These are phyloP conservation scores for Cepaea hortensis DNA, from an alignment of 2,888 invertebrate species.

Conservation along the genomic window DNA sequence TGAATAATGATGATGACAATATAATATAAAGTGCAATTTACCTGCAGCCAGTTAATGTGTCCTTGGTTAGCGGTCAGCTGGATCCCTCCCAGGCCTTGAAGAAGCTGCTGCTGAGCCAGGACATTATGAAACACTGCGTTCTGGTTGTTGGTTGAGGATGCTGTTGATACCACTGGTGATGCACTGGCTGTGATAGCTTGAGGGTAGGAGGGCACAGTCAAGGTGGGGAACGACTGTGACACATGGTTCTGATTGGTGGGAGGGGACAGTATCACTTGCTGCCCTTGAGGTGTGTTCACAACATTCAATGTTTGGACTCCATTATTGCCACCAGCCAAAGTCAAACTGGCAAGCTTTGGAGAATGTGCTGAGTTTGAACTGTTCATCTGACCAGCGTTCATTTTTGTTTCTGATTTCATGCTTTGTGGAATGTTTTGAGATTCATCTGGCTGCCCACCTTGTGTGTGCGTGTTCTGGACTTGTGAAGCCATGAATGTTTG, in stretches of 20 bases:
- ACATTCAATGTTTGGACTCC: slow-evolving; percentile 53
- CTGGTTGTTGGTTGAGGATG: slow-evolving; percentile 53
- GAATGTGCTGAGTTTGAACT: not conserved
- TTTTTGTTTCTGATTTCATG: not conserved
- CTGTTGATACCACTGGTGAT: slow-evolving; percentile 60
- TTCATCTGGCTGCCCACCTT: slow-evolving; percentile 13
- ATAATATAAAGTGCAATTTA: slow-evolving; percentile 7
- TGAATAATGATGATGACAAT: too few species aligned
- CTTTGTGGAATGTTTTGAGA: slow-evolving; percentile 4
- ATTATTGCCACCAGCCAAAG: slow-evolving; percentile 36
- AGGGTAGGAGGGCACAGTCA: slow-evolving; percentile 59
- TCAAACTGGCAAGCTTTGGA: slow-evolving; percentile 20
- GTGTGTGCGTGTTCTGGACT: not conserved
- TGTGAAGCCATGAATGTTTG: slow-evolving; percentile 46
- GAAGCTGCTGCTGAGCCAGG: slow-evolving; percentile 60
- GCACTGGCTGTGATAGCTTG: slow-evolving; percentile 60
- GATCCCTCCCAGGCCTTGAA: slow-evolving; percentile 58
- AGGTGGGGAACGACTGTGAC: slow-evolving; percentile 52
- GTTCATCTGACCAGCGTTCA: slow-evolving; percentile 8
- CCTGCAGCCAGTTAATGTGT: slow-evolving; percentile 62
- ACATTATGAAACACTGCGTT: slow-evolving; percentile 47
- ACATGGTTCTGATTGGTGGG: slow-evolving; percentile 50
- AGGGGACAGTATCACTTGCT: slow-evolving; percentile 58
- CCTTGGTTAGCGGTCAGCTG: slow-evolving; percentile 62
- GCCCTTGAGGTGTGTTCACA: slow-evolving; percentile 57